Evolutionary conservation across 2,113 vertebrate genomes (phyloP).

Genomic region (Apodemus sylvaticus): DNA sequence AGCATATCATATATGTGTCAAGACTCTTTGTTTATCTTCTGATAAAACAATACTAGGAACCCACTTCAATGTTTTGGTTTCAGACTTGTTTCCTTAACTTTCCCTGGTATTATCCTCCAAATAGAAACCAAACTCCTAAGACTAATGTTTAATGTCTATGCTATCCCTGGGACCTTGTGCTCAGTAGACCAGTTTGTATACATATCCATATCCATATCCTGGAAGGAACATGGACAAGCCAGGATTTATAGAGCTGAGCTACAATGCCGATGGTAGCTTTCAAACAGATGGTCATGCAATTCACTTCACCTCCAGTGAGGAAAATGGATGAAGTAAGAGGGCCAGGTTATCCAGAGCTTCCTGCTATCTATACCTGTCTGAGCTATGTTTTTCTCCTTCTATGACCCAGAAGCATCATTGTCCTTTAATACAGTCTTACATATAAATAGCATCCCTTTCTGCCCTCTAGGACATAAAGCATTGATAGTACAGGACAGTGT

Average conservation of each 20-base stretch:
- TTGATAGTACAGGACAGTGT: not conserved
- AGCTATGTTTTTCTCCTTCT: not conserved
- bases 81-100: not conserved
- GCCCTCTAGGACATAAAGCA: not conserved
- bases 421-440: not conserved
- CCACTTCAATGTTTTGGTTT: not conserved
- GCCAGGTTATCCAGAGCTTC: not conserved
- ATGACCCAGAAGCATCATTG: not conserved
- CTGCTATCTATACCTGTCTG: not conserved
- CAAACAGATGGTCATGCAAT: not conserved
- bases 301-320: not conserved
- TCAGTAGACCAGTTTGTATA: not conserved
- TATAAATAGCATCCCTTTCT: not conserved
- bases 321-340: not conserved
- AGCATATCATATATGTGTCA: not conserved
- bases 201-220: not conserved
- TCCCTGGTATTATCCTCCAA: not conserved
- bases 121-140: not conserved
- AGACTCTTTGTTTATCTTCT: not conserved
- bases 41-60: no score
- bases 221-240: not conserved
- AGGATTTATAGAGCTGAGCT: not conserved
- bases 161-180: not conserved
- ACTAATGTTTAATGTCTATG: not conserved
- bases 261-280: not conserved